phyloP scores from a whole-genome alignment of 2,797 vertebrate genomes.

The Arrhamphus sclerolepis region DNA sequence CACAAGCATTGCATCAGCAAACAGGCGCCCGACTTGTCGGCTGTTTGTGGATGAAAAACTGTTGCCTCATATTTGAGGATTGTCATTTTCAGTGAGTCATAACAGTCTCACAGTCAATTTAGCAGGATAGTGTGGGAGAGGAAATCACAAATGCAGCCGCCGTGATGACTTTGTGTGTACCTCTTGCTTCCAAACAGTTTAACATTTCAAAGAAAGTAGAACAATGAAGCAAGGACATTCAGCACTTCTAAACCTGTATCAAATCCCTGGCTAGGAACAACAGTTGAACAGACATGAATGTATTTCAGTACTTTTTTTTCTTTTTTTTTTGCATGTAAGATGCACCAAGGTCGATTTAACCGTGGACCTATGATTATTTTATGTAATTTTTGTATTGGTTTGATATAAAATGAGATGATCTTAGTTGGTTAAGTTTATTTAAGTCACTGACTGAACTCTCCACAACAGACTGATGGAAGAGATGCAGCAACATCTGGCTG shows the following conservation, averaged over 20 bases:
- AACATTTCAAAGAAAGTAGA: slow-evolving; percentile 53
- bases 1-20: slow-evolving; percentile 31
- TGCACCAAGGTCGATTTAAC: too few relatives aligned
- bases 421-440: too few relatives aligned
- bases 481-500: too few relatives aligned
- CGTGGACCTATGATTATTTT: too few relatives aligned
- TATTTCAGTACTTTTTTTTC: background rate
- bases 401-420: too few relatives aligned
- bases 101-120: slow-evolving; percentile 61
- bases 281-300: slow-evolving; percentile 7
- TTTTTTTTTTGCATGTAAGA: background rate
- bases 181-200: slow-evolving; percentile 41
- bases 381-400: too few relatives aligned
- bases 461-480: too few relatives aligned
- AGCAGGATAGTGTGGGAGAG: slow-evolving; percentile 52
- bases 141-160: slow-evolving; percentile 46
- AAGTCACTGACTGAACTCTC: too few relatives aligned
- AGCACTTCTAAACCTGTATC: slow-evolving; percentile 22
- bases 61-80: slow-evolving; percentile 37
- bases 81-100: slow-evolving; percentile 57
- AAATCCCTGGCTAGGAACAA: slow-evolving; percentile 11
- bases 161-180: slow-evolving; percentile 26
- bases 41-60: slow-evolving; percentile 16
- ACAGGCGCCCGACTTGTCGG: slow-evolving; percentile 14
- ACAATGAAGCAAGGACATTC: slow-evolving; percentile 18